phyloP scores from a whole-genome alignment of 2,797 vertebrate genomes.

The Acrocephalus scirpaceus region DNA sequence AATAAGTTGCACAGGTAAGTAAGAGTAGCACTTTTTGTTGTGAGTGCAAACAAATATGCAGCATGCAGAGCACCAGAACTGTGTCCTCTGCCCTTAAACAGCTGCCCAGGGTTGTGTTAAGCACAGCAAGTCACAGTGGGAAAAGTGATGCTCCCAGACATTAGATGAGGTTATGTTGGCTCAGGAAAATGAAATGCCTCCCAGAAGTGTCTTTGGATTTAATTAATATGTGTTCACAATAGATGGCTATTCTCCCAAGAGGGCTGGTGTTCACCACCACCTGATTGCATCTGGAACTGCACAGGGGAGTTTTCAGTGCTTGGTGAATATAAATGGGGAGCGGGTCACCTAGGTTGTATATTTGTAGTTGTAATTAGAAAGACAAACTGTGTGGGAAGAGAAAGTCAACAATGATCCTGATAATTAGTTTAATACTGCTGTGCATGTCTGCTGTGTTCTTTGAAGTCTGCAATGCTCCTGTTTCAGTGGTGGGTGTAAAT shows the following conservation, averaged over 20 bases:
- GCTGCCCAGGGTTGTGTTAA: neutral
- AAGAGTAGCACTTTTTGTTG: neutral
- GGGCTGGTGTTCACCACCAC: neutral
- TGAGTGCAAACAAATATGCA: neutral
- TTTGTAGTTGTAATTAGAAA: slow-evolving; percentile 37
- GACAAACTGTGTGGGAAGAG: slow-evolving; percentile 1
- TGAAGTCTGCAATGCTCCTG: neutral
- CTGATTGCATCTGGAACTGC: neutral
- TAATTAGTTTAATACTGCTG: neutral
- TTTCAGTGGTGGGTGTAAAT: neutral
- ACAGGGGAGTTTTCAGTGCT: neutral
- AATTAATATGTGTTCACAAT: slow-evolving; percentile 9
- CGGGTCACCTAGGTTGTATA: neutral
- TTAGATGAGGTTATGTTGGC: neutral
- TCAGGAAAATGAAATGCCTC: slow-evolving; percentile 2
- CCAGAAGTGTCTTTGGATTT: neutral
- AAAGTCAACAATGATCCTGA: slow-evolving; percentile 13
- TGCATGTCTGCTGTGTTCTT: neutral
- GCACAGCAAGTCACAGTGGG: neutral
- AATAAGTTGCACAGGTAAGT: neutral
- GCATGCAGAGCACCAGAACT: neutral
- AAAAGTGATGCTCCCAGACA: neutral
- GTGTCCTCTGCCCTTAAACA: neutral
- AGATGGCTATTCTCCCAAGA: neutral
- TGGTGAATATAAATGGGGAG: neutral